Percentiles rank a stretch among this genome's conserved stretches.
Evolutionary conservation across 1,140 invertebrate genomes (phyloP).

Genomic region (Drosophila neocordata): DNA sequence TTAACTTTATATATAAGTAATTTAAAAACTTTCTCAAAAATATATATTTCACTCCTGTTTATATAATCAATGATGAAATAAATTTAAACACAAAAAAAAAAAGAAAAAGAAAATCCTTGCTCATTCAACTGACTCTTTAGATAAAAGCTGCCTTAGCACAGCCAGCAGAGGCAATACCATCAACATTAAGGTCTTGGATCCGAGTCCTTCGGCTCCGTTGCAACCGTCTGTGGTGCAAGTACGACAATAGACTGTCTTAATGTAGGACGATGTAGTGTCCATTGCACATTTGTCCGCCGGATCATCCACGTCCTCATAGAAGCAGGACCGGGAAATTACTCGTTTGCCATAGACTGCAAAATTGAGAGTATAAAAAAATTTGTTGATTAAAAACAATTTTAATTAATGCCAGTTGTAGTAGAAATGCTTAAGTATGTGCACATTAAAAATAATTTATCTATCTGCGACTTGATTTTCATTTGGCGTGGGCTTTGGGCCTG

Average conservation of each 20-base stretch:
- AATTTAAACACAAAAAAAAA: neutral
- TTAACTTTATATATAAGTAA: too few relatives aligned
- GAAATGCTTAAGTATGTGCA: conserved; percentile 21
- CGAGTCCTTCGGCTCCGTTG: conserved; percentile 58
- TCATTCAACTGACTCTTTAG: neutral
- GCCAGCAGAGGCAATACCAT: conserved; percentile 51
- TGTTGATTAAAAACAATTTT: conserved; percentile 43
- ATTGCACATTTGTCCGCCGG: conserved; percentile 76
- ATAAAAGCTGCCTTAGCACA: conserved; percentile 30
- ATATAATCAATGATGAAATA: neutral
- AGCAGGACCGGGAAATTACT: conserved; percentile 80
- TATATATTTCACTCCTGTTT: neutral
- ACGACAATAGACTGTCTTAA: conserved; percentile 80
- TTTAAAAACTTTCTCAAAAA: neutral
- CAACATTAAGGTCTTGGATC: conserved; percentile 31
- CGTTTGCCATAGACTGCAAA: conserved; percentile 81
- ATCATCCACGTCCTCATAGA: conserved; percentile 80
- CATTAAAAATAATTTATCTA: conserved; percentile 54
- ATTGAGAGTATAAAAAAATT: conserved; percentile 34
- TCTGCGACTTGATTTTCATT: conserved; percentile 14
- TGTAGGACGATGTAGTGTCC: conserved; percentile 80
- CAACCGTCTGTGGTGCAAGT: conserved; percentile 82
- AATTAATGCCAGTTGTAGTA: conserved; percentile 44
- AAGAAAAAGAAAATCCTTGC: too few relatives aligned
- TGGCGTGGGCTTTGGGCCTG: conserved; percentile 54